Conservation (phyloP, 2,797 vertebrate species). For the Cephalopachus bancanus region DNA sequence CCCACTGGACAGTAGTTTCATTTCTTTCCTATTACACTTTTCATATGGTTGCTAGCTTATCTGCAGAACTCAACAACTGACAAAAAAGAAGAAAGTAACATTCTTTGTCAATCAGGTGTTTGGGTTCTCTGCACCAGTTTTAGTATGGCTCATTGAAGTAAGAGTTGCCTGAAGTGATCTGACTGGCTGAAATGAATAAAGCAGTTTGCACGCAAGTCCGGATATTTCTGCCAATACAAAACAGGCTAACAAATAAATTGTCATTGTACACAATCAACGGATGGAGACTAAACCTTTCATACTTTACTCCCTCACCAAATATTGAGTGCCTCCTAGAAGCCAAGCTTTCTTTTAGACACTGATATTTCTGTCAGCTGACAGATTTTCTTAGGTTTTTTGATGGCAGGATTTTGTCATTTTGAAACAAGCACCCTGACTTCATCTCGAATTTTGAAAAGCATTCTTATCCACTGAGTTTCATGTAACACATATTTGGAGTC, state of each 20-base stretch:
- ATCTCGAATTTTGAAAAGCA: slow-evolving; percentile 25
- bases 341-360: background rate
- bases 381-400: background rate
- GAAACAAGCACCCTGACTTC: slow-evolving; percentile 19
- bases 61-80: background rate
- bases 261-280: background rate
- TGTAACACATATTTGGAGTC: background rate
- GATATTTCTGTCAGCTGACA: background rate
- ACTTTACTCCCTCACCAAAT: background rate
- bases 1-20: background rate
- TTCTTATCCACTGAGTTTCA: background rate
- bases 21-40: background rate
- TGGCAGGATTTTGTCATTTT: background rate
- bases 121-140: background rate
- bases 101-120: background rate
- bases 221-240: background rate
- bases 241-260: background rate
- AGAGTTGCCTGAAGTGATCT: background rate
- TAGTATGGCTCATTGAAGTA: background rate
- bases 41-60: background rate
- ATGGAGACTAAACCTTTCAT: background rate
- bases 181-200: background rate
- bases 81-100: background rate
- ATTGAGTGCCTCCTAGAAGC: background rate
- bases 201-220: background rate